Conservation (phyloP, 2,797 vertebrate species). For the Lithobates sylvaticus region DNA sequence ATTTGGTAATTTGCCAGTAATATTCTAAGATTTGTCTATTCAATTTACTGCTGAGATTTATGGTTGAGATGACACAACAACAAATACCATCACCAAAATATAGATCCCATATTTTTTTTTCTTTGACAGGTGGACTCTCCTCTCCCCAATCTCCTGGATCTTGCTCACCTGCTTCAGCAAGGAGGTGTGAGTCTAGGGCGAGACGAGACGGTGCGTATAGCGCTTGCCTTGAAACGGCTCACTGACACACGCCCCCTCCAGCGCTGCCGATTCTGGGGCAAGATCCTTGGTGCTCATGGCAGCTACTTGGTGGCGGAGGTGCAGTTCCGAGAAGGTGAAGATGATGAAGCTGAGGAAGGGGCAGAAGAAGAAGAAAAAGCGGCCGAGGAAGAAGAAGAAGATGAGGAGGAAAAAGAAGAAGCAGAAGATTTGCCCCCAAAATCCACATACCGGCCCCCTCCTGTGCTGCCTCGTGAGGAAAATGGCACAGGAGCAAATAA, state of each 20-base stretch:
- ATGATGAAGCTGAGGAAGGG: slow-evolving; percentile 45
- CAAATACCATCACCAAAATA: neutral
- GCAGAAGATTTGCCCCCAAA: slow-evolving; percentile 54
- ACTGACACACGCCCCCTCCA: slow-evolving; percentile 78
- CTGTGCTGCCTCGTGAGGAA: slow-evolving; percentile 82
- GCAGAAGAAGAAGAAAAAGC: slow-evolving; percentile 51
- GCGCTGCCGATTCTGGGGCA: slow-evolving; percentile 92
- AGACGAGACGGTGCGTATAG: slow-evolving; percentile 86
- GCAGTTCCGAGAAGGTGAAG: slow-evolving; percentile 74
- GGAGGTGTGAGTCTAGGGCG: slow-evolving; percentile 85
- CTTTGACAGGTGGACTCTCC: slow-evolving; percentile 36
- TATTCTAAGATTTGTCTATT: neutral
- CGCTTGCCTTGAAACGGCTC: slow-evolving; percentile 89
- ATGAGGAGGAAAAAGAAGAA: slow-evolving; percentile 42
- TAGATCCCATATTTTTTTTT: neutral
- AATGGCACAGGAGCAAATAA: slow-evolving; percentile 86
- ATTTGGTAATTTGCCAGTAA: no score
- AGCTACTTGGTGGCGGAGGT: slow-evolving; percentile 91
- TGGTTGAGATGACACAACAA: neutral
- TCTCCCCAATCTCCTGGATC: slow-evolving; percentile 61
- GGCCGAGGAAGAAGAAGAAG: slow-evolving; percentile 36
- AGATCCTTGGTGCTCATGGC: slow-evolving; percentile 85
- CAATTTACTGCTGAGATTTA: neutral
- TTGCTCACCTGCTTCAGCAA: slow-evolving; percentile 90
- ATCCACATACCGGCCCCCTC: slow-evolving; percentile 73